phyloP scores from a whole-genome alignment of 2,113 vertebrate genomes.

The Daphoenositta chrysoptera region DNA sequence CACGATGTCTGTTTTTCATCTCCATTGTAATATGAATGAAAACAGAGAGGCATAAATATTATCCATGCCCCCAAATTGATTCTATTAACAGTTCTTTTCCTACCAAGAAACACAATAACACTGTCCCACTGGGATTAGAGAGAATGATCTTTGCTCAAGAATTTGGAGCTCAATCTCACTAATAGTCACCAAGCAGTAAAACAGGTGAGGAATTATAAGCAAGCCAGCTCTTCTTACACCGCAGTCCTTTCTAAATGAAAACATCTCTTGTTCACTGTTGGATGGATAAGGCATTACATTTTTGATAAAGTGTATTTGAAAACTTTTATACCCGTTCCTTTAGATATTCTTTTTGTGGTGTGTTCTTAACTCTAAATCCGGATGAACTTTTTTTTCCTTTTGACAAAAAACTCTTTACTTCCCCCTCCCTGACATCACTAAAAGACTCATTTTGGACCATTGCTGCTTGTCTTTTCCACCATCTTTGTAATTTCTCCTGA shows the following conservation, averaged over 20 bases:
- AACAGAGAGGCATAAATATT: conserved; percentile 45
- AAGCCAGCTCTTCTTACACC: not conserved
- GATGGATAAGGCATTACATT: not conserved
- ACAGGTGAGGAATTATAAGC: not conserved
- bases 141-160: not conserved
- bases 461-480: not conserved
- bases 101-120: conserved; percentile 13
- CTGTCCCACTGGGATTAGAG: not conserved
- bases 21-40: conserved; percentile 23
- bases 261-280: not conserved
- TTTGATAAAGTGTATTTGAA: not conserved
- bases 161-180: not conserved
- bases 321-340: not conserved
- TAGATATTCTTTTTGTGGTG: not conserved
- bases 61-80: conserved; percentile 3
- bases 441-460: not conserved
- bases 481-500: not conserved
- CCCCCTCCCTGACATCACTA: not conserved
- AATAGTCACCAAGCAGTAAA: not conserved
- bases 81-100: conserved; percentile 42
- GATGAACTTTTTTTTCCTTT: not conserved
- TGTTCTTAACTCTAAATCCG: not conserved
- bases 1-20: not conserved
- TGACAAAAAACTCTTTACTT: not conserved
- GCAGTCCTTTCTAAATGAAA: not conserved